Conservation (phyloP, 2,113 vertebrate species). For the Rhadina sibilatrix region DNA sequence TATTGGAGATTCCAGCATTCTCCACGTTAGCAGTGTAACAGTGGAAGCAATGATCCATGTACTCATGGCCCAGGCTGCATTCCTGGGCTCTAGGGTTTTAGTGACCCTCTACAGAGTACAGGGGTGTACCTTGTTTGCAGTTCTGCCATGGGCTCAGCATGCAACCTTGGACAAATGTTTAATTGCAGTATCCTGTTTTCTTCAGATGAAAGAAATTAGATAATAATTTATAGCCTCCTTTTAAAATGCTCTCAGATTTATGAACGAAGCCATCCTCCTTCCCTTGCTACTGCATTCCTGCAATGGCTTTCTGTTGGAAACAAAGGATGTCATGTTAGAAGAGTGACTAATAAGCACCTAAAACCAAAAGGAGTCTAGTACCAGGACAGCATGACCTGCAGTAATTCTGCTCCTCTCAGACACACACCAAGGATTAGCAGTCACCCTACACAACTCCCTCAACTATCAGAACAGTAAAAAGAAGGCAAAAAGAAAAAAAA, state of each 20-base stretch:
- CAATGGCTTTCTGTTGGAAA: not conserved
- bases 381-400: not conserved
- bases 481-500: too few relatives aligned
- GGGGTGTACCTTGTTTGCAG: not conserved
- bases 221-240: conserved; percentile 12
- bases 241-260: conserved; percentile 25
- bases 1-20: not conserved
- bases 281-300: not conserved
- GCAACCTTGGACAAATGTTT: not conserved
- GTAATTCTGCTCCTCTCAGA: not conserved
- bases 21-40: not conserved
- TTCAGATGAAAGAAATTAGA: conserved; percentile 17
- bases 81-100: not conserved
- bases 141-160: not conserved
- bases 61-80: not conserved
- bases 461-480: not conserved
- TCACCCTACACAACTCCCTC: not conserved
- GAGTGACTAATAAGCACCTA: not conserved
- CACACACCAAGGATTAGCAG: not conserved
- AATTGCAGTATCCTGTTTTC: not conserved
- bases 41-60: not conserved
- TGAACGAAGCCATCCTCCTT: conserved; percentile 43
- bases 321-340: not conserved
- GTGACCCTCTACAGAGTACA: not conserved
- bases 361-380: not conserved